phyloP scores from a whole-genome alignment of 2,797 vertebrate genomes.

The Pachyuromys duprasi region DNA sequence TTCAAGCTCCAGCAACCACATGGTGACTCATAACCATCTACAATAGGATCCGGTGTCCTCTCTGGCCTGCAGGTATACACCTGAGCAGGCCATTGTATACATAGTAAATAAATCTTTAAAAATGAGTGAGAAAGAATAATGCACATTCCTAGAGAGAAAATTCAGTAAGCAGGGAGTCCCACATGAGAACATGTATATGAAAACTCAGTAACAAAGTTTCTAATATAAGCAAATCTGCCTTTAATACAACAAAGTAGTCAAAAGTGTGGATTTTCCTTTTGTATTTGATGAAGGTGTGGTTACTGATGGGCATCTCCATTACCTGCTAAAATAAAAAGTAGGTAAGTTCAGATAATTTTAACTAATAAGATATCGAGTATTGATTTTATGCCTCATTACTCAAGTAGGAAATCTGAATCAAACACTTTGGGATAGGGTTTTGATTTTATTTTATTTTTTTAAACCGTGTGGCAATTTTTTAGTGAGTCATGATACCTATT shows the following conservation, averaged over 20 bases:
- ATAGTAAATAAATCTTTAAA: no score
- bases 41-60: no score
- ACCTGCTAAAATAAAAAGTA: constrained; percentile 19
- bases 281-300: background rate
- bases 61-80: no score
- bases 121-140: background rate
- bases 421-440: background rate
- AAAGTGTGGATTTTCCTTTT: background rate
- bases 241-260: background rate
- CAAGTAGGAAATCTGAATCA: constrained; percentile 3
- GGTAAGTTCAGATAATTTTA: background rate
- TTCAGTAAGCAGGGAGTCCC: background rate
- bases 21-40: no score
- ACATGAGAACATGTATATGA: background rate
- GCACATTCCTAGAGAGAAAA: background rate
- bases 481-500: background rate
- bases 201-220: constrained; percentile 19
- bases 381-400: background rate
- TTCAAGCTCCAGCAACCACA: no score
- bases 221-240: background rate
- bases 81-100: no score
- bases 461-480: background rate
- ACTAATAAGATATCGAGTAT: background rate
- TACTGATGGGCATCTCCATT: background rate
- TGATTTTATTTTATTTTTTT: background rate